A percentile compares a stretch with the other conserved stretches of the same genome.
Evolutionary conservation across 2,113 vertebrate species (phyloP).

Genomic region (Orientallactaga bullata): DNA sequence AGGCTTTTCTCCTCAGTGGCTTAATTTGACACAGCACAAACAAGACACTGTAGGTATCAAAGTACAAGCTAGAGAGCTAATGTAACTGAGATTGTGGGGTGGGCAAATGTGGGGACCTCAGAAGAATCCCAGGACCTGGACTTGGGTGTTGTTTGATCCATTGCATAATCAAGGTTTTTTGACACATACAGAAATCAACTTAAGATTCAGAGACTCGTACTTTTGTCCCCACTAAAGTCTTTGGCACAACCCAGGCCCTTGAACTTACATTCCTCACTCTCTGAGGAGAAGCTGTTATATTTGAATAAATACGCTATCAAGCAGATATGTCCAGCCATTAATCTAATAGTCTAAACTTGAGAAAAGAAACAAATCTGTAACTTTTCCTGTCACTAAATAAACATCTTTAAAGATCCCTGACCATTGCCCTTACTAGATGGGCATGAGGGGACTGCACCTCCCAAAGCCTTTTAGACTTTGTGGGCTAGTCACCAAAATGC

Average conservation of each 20-base stretch:
- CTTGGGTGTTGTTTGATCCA: neutral
- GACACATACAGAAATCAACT: neutral
- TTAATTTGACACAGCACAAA: neutral
- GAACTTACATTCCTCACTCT: neutral
- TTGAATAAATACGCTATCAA: constrained; percentile 31
- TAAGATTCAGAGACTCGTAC: neutral
- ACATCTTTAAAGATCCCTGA: neutral
- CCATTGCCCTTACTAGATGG: neutral
- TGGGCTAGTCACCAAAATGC: neutral
- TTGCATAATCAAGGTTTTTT: neutral
- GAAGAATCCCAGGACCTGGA: neutral
- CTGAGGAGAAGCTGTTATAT: neutral
- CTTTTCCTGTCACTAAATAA: neutral
- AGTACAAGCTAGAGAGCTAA: neutral
- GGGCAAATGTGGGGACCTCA: neutral
- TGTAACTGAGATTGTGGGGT: neutral
- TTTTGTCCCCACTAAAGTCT: neutral
- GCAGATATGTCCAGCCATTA: neutral
- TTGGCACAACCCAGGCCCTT: neutral
- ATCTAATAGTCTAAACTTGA: neutral
- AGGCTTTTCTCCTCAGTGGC: neutral
- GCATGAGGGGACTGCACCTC: accelerated
- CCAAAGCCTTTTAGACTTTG: constrained; percentile 2
- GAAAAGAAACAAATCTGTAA: constrained; percentile 34
- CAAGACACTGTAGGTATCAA: neutral